These are phyloP conservation scores for Corythaeola cristata DNA, from an alignment of 2,113 vertebrate species.

Conservation along the genomic window DNA sequence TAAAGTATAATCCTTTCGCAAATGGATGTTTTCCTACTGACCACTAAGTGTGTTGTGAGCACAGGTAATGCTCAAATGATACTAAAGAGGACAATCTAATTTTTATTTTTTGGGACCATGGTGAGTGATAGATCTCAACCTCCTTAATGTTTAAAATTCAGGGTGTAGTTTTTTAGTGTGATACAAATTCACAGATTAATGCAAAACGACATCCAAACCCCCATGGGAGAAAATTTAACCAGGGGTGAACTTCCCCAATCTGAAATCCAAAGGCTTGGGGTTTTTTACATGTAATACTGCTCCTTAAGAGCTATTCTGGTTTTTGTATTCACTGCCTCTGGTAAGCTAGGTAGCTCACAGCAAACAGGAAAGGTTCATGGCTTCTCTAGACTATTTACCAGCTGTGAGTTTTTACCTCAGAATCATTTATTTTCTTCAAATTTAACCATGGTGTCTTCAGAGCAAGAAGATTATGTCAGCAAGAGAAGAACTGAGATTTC, in stretches of 20 bases:
- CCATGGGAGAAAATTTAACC: not conserved
- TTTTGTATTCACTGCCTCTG: not conserved
- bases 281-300: not conserved
- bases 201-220: not conserved
- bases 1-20: not conserved
- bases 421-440: not conserved
- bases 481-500: not conserved
- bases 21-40: not conserved
- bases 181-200: not conserved
- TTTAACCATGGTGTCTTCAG: not conserved
- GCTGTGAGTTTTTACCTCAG: not conserved
- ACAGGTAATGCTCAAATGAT: not conserved
- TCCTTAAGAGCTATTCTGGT: not conserved
- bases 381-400: not conserved
- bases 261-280: not conserved
- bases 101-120: not conserved
- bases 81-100: not conserved
- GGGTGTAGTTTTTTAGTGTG: not conserved
- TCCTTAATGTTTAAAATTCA: not conserved
- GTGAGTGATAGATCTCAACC: not conserved
- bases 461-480: not conserved
- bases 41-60: not conserved
- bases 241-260: not conserved
- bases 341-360: not conserved
- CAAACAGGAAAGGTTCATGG: not conserved